Conservation (phyloP, 2,888 invertebrate genomes). For the Dolichopus griseipennis region DNA sequence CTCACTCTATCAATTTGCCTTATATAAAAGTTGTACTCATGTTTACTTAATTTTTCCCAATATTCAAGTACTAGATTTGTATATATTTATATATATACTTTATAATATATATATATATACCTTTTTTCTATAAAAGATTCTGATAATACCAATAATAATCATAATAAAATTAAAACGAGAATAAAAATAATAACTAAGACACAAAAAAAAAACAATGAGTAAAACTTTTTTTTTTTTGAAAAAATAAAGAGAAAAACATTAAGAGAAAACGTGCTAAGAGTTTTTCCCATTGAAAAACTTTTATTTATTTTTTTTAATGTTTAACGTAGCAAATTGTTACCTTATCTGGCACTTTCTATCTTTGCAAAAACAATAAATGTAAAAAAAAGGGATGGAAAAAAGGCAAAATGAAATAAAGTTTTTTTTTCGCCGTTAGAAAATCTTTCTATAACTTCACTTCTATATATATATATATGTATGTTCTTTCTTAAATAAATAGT, state of each 20-base stretch:
- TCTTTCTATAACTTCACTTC: too few relatives aligned
- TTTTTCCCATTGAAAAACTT: constrained; percentile 1
- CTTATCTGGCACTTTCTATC: neutral
- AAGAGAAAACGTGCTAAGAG: neutral
- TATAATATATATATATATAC: constrained; percentile 45
- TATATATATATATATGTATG: too few relatives aligned
- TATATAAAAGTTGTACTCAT: too few relatives aligned
- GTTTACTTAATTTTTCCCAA: too few relatives aligned
- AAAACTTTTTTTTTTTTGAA: neutral
- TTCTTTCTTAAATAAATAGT: too few relatives aligned
- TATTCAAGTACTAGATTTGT: too few relatives aligned
- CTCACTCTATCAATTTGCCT: too few relatives aligned
- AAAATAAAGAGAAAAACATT: constrained; percentile 1
- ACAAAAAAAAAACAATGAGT: too few relatives aligned
- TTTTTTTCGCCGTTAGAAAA: neutral
- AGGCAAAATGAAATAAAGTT: neutral
- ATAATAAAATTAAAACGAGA: neutral
- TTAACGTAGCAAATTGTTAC: neutral
- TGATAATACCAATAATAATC: neutral
- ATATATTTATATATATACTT: constrained; percentile 48
- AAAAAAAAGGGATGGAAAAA: neutral
- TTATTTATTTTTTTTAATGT: neutral
- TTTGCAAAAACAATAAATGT: neutral
- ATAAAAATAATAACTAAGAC: neutral
- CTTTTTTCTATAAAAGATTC: neutral